Evolutionary conservation across 2,797 vertebrate genomes (phyloP).

Genomic region (Siniperca undulata): DNA sequence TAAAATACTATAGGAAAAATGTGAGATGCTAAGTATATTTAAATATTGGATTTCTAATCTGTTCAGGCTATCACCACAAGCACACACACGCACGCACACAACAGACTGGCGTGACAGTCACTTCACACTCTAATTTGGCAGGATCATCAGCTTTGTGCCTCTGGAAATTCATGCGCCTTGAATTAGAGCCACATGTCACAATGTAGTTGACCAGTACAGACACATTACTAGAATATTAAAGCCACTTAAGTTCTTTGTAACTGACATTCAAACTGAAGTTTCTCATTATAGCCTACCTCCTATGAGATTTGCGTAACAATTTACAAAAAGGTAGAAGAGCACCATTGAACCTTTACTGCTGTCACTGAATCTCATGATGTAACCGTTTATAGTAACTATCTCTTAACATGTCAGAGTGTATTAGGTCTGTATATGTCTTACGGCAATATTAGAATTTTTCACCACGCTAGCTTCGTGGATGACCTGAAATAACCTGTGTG

Average conservation of each 20-base stretch:
- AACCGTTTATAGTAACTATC: not conserved
- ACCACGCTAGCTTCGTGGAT: not conserved
- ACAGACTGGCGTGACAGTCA: constrained; percentile 84
- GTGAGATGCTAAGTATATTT: not conserved
- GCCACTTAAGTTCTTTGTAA: constrained; percentile 88
- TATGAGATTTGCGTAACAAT: constrained; percentile 34
- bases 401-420: not conserved
- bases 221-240: constrained; percentile 92
- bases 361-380: constrained; percentile 13
- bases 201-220: constrained; percentile 88
- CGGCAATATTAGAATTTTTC: not conserved
- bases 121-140: constrained; percentile 90
- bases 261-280: constrained; percentile 93
- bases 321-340: constrained; percentile 15
- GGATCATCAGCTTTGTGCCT: constrained; percentile 90
- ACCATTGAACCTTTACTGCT: constrained; percentile 1
- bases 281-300: constrained; percentile 86
- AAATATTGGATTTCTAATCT: constrained; percentile 50
- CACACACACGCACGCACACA: constrained; percentile 38
- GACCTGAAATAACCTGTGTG: not conserved
- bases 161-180: constrained; percentile 94
- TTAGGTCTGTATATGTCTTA: not conserved
- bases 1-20: not conserved
- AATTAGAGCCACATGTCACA: constrained; percentile 96
- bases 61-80: constrained; percentile 30